These are phyloP conservation scores for Pristionchus maxplancki DNA, from an alignment of 2,888 invertebrate species.

Conservation along the genomic window DNA sequence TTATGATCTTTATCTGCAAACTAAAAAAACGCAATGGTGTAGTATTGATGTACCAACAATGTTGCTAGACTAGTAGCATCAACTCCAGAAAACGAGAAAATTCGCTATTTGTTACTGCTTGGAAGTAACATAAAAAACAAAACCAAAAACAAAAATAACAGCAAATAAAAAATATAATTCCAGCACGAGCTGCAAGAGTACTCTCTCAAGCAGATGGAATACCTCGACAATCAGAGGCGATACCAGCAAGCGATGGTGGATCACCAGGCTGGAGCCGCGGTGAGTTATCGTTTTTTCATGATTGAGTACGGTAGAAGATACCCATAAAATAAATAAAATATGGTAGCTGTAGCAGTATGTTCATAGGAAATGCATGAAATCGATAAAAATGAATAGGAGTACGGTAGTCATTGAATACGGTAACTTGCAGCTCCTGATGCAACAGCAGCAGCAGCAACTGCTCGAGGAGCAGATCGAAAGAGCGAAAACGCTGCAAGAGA, in stretches of 20 bases:
- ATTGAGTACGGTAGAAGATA: not conserved
- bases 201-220: slow-evolving; percentile 71
- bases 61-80: not conserved
- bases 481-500: slow-evolving; percentile 53
- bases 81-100: not conserved
- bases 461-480: slow-evolving; percentile 65
- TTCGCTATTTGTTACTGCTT: not conserved
- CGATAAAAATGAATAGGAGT: not conserved
- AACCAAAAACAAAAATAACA: not conserved
- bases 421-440: slow-evolving; percentile 68
- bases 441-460: slow-evolving; percentile 72
- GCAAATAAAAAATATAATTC: not conserved
- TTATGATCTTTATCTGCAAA: too few relatives aligned
- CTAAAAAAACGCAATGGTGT: not conserved
- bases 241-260: slow-evolving; percentile 74
- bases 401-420: not conserved
- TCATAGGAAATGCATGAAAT: not conserved
- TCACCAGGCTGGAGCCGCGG: slow-evolving; percentile 74
- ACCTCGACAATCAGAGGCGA: slow-evolving; percentile 71
- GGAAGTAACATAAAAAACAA: not conserved
- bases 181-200: slow-evolving; percentile 64
- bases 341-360: too few relatives aligned
- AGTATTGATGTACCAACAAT: too few relatives aligned
- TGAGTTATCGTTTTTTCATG: slow-evolving; percentile 49
- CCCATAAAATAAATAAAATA: too few relatives aligned